phyloP scores from a whole-genome alignment of 2,113 vertebrate genomes.

The Corythornis cristatus region DNA sequence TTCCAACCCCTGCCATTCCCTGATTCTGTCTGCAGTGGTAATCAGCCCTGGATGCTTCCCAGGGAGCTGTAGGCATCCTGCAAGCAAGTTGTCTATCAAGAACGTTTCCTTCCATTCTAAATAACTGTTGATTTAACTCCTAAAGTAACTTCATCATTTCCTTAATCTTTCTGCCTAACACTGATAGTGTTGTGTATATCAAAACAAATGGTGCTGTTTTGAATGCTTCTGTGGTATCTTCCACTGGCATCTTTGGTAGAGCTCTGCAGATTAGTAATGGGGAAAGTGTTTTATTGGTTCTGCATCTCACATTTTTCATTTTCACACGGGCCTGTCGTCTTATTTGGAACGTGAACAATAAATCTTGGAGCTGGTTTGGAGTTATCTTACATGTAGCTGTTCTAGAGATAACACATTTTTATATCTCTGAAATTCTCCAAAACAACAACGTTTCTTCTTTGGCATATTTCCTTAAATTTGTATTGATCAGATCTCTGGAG shows the following conservation, averaged over 20 bases:
- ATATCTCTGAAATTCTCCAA: not conserved
- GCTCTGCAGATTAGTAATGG: not conserved
- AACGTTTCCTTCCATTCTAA: not conserved
- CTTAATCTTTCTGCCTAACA: not conserved
- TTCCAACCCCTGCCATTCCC: no score
- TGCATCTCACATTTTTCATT: conserved; percentile 16
- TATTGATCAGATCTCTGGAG: not conserved
- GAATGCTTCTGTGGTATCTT: not conserved
- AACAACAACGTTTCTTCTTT: not conserved
- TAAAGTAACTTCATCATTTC: not conserved
- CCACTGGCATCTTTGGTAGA: not conserved
- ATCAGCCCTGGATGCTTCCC: not conserved
- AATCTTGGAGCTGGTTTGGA: not conserved
- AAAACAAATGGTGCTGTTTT: not conserved
- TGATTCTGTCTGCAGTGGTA: not conserved
- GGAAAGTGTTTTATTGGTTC: not conserved
- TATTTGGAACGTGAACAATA: not conserved
- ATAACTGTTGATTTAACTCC: not conserved
- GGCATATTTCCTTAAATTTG: not conserved
- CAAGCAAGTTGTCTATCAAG: not conserved
- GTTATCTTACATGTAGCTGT: not conserved
- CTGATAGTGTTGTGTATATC: not conserved
- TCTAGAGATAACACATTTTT: not conserved
- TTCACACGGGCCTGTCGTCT: not conserved
- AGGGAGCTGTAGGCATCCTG: not conserved